phyloP scores from a whole-genome alignment of 1,140 invertebrate species.

The Trichoplusia ni region DNA sequence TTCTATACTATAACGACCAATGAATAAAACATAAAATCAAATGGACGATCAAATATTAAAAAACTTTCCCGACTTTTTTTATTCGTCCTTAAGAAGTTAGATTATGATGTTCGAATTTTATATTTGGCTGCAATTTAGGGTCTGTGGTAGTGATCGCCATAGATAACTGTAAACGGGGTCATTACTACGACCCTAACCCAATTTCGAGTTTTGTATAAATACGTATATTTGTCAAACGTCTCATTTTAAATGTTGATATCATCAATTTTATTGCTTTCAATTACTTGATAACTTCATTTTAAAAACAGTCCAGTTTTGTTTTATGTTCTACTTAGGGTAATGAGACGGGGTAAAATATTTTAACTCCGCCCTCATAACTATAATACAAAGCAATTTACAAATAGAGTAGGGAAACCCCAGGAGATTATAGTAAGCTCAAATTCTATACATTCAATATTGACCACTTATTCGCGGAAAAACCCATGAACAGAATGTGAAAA shows the following conservation, averaged over 20 bases:
- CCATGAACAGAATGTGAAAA: conserved; percentile 31
- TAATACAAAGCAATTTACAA: conserved; percentile 56
- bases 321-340: conserved; percentile 30
- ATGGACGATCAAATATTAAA: not conserved
- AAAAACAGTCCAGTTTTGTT: not conserved
- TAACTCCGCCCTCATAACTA: conserved; percentile 43
- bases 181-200: conserved; percentile 68
- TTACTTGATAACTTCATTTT: conserved; percentile 64
- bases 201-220: conserved; percentile 64
- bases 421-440: conserved; percentile 49
- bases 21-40: conserved; percentile 16
- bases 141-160: conserved; percentile 61
- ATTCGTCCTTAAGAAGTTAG: conserved; percentile 50
- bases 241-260: conserved; percentile 52
- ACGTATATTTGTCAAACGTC: conserved; percentile 67
- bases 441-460: conserved; percentile 63
- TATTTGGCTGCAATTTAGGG: conserved; percentile 64
- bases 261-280: conserved; percentile 62
- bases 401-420: conserved; percentile 54
- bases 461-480: conserved; percentile 50
- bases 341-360: conserved; percentile 38
- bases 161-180: conserved; percentile 76
- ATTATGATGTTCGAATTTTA: conserved; percentile 75
- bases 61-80: conserved; percentile 17
- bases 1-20: conserved; percentile 27